Evolutionary conservation across 2,113 vertebrate genomes (phyloP).

Genomic region (Sterna hirundo): DNA sequence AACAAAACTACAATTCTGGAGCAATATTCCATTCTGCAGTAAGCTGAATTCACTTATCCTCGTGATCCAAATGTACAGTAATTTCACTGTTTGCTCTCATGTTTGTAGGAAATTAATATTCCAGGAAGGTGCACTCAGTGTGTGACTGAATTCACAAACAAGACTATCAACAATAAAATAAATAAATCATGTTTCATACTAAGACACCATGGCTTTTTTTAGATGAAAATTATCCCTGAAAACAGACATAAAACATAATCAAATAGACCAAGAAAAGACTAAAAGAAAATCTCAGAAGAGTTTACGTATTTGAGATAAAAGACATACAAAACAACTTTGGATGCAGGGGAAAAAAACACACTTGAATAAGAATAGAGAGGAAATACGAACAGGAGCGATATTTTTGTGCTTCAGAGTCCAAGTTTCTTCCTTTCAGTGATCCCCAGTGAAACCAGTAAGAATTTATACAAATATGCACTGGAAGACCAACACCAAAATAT

Average conservation of each 20-base stretch:
- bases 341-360: not conserved
- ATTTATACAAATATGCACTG: not conserved
- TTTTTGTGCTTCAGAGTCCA: not conserved
- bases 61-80: not conserved
- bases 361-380: not conserved
- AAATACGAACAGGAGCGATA: not conserved
- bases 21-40: not conserved
- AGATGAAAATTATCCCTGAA: slow-evolving; percentile 39
- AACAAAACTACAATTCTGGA: not conserved
- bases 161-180: slow-evolving; percentile 33
- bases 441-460: not conserved
- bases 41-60: not conserved
- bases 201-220: not conserved
- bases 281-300: slow-evolving; percentile 35
- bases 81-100: not conserved
- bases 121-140: not conserved
- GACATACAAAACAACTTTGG: not conserved
- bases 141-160: slow-evolving; percentile 8
- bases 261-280: slow-evolving; percentile 37
- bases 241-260: slow-evolving; percentile 52
- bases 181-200: slow-evolving; percentile 52
- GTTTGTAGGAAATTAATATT: slow-evolving; percentile 50
- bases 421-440: not conserved
- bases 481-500: not conserved
- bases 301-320: slow-evolving; percentile 48